Evolutionary conservation across 1,140 invertebrate species (phyloP).

Genomic region (Drosophila tropicalis): DNA sequence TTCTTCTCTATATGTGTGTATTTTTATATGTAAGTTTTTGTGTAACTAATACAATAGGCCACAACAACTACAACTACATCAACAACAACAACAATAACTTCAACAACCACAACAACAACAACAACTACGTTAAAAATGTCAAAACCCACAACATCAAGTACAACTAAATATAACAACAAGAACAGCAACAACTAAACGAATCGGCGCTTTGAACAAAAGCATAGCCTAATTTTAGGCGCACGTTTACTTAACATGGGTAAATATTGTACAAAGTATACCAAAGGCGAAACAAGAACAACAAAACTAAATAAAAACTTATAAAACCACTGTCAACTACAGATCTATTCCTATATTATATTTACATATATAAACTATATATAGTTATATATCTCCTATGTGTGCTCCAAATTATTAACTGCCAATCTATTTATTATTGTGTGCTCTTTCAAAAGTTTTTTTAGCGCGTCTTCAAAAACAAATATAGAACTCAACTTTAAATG

Average conservation of each 20-base stretch:
- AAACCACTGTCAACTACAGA: background rate
- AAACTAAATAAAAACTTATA: slow-evolving; percentile 27
- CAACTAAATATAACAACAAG: slow-evolving; percentile 49
- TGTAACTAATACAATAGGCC: slow-evolving; percentile 71
- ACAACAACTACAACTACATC: slow-evolving; percentile 42
- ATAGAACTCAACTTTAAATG: background rate
- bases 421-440: background rate
- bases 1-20: slow-evolving; percentile 22
- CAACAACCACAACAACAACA: slow-evolving; percentile 34
- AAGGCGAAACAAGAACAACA: slow-evolving; percentile 4
- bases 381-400: background rate
- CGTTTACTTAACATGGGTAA: slow-evolving; percentile 81
- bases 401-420: no score
- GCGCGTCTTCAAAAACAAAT: slow-evolving; percentile 39
- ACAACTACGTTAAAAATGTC: slow-evolving; percentile 57
- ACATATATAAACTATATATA: slow-evolving; percentile 25
- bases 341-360: background rate
- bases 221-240: slow-evolving; percentile 73
- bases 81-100: slow-evolving; percentile 26
- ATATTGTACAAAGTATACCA: slow-evolving; percentile 53
- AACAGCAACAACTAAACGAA: slow-evolving; percentile 43
- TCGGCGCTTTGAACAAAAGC: slow-evolving; percentile 48
- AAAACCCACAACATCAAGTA: slow-evolving; percentile 46
- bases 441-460: slow-evolving; percentile 44
- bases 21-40: slow-evolving; percentile 44